A percentile compares a stretch with the other conserved stretches of the same genome.
Conservation (phyloP, 2,888 invertebrate species). For the Thymelicus lineola region DNA sequence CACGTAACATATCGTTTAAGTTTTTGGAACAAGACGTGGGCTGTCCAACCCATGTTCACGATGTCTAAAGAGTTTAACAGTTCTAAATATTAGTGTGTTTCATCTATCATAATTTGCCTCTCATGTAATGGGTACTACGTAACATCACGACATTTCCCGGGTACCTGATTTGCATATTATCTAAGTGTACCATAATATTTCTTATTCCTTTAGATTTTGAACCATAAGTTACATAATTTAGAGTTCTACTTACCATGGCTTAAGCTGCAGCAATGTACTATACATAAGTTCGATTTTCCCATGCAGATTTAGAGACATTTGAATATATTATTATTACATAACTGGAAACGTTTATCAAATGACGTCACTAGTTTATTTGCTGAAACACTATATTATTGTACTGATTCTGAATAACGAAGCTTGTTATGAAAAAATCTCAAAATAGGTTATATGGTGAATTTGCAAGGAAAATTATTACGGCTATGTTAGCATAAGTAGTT, state of each 20-base stretch:
- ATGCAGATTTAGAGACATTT: slow-evolving; percentile 69
- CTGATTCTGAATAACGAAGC: background rate
- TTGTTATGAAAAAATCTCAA: no score
- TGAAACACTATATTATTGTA: slow-evolving; percentile 13
- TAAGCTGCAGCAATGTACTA: slow-evolving; percentile 52
- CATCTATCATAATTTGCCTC: slow-evolving; percentile 77
- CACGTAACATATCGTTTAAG: background rate
- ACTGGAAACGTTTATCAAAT: slow-evolving; percentile 41
- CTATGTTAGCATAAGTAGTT: no score
- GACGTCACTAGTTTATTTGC: slow-evolving; percentile 30
- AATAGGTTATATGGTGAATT: no score
- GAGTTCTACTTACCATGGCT: slow-evolving; percentile 57
- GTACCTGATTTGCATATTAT: slow-evolving; percentile 81
- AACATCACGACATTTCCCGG: slow-evolving; percentile 71
- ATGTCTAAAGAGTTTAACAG: slow-evolving; percentile 48
- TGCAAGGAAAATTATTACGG: no score
- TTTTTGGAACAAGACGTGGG: slow-evolving; percentile 16
- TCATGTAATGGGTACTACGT: slow-evolving; percentile 73
- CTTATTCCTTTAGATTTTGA: slow-evolving; percentile 51
- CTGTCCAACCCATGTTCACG: slow-evolving; percentile 15
- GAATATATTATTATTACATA: slow-evolving; percentile 59
- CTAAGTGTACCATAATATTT: slow-evolving; percentile 60
- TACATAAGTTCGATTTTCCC: slow-evolving; percentile 67
- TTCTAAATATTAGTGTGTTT: slow-evolving; percentile 54
- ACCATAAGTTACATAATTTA: slow-evolving; percentile 52